A percentile compares a stretch with the other conserved stretches of the same genome.
phyloP scores from a whole-genome alignment of 2,888 invertebrate genomes.

The Pseudococcus viburni region DNA sequence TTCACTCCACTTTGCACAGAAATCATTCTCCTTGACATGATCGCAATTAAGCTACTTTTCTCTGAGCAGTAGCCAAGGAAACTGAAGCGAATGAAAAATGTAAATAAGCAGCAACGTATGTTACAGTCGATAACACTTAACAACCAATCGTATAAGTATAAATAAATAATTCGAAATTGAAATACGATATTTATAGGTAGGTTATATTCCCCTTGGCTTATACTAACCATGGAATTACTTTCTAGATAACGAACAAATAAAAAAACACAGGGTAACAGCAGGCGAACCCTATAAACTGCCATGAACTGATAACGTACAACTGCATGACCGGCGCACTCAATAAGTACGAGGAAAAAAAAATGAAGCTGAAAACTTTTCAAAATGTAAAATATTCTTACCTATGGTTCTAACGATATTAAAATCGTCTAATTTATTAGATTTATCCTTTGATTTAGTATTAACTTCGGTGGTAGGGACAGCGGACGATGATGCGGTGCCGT shows the following conservation, averaged over 20 bases:
- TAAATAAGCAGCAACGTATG: background rate
- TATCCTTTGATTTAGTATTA: constrained; percentile 22
- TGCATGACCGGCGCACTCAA: background rate
- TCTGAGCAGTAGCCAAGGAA: background rate
- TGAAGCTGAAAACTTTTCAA: background rate
- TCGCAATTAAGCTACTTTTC: background rate
- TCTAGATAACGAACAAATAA: too few relatives aligned
- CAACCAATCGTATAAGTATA: background rate
- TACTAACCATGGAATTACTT: too few relatives aligned
- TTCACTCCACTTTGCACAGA: background rate
- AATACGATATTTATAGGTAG: background rate
- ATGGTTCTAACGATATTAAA: constrained; percentile 90
- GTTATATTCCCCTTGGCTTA: background rate
- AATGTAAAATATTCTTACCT: constrained; percentile 79
- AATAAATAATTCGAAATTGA: background rate
- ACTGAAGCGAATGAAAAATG: background rate
- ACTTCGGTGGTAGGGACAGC: constrained; percentile 26
- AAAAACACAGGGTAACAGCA: background rate
- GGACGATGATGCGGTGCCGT: constrained; percentile 30
- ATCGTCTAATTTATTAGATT: constrained; percentile 77
- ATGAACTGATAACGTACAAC: constrained; percentile 35
- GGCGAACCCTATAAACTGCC: background rate
- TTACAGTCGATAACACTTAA: background rate
- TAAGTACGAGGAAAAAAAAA: background rate
- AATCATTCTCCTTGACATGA: background rate